Conservation (phyloP, 2,888 invertebrate genomes). For the Sesamia inferens region DNA sequence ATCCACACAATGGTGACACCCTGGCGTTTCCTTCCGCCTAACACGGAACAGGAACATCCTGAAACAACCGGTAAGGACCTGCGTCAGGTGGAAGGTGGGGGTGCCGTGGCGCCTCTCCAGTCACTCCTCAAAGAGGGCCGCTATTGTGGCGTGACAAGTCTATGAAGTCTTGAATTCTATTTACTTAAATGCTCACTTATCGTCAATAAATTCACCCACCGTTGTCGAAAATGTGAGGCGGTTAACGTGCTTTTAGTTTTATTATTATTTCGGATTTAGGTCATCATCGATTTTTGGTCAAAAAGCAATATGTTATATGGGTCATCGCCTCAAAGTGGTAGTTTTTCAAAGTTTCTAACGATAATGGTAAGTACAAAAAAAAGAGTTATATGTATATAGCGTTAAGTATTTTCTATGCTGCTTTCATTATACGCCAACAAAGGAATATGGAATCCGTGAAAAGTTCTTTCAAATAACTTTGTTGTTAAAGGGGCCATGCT, state of each 20-base stretch:
- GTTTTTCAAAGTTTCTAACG: background rate
- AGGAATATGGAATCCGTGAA: too few species aligned
- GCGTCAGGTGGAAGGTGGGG: too few species aligned
- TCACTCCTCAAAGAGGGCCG: too few species aligned
- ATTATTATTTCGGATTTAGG: slow-evolving; percentile 21
- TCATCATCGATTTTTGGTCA: slow-evolving; percentile 14
- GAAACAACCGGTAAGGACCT: too few species aligned
- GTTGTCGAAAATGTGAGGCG: background rate
- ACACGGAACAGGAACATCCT: too few species aligned
- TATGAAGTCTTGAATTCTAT: background rate
- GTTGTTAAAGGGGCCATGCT: too few species aligned
- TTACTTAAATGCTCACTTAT: background rate
- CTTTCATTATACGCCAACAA: background rate
- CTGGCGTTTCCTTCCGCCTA: too few species aligned
- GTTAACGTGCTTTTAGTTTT: slow-evolving; percentile 8
- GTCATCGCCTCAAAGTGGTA: background rate
- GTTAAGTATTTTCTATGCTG: background rate
- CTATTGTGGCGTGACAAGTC: too few species aligned
- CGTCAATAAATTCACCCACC: background rate
- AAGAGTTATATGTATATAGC: background rate
- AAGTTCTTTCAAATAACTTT: too few species aligned
- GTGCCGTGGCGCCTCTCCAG: too few species aligned
- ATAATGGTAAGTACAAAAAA: background rate
- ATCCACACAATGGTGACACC: too few species aligned
- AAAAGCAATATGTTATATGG: slow-evolving; percentile 2